Base-by-base conservation (phyloP, 2,888 invertebrate species). In the Plemyria rubiginata region DNA sequence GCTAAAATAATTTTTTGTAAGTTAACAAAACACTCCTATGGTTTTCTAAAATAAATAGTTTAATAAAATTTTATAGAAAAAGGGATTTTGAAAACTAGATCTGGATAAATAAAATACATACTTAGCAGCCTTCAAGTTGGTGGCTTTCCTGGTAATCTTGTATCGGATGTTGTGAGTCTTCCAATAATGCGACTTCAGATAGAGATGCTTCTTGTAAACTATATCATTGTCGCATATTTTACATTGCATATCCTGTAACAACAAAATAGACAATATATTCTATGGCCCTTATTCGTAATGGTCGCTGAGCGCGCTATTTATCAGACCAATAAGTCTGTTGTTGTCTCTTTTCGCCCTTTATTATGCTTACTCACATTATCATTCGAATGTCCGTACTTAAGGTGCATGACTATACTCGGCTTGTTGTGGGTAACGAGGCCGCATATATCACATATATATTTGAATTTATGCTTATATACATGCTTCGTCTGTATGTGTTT, bases 401-500 rank as follows among this genome's bases (percentile, higher is more conserved):
- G 60, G 54, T 90, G 89, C 68, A 79, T 76, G 2, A 85, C 79
- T 0, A 89, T 70, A n/a, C 80, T 73, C 0, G 81, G 76, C 9
- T 85, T 82, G 60, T 78, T 86, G 45, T 74, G 65, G 0, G 82
- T 77, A 0, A 62, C 46, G 0, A 82, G 73, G 0, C 73, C 80
- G 52, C 90, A 90, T 0, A 67, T 7, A 9, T 88, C 86, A 7
- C 89, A 89, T 0, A 74, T 62, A 12, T 70, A 88, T 11, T 68
- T 71, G 43, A 75, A 70, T 0, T 60, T 61, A 3, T 68, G 70
- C 0, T 65, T 55, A 0, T 68, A 54, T 1, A 49, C 12, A 48
- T 89, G 90, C 50, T 78, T 81, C 16, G 59, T 67, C 0, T 60
- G 70, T 11, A 88, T 82, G 57, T 90, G 90, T 0, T 73, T 74